Evolutionary conservation across 2,888 invertebrate genomes (phyloP).

Genomic region (Metacarcinus magister): DNA sequence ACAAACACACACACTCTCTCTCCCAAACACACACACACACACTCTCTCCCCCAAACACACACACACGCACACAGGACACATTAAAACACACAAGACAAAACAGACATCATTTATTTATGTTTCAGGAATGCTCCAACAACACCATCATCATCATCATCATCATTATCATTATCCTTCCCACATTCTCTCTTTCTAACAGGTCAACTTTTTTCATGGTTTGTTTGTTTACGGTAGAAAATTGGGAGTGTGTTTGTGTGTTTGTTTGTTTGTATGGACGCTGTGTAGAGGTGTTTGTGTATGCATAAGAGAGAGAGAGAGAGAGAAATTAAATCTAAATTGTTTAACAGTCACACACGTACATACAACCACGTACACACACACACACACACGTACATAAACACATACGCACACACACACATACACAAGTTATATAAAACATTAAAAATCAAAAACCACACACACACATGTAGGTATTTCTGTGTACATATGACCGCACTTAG

Average conservation of each 20-base stretch:
- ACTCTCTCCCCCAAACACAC: not conserved
- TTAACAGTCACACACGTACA: not conserved
- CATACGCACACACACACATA: not conserved
- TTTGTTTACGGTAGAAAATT: not conserved
- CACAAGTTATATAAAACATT: not conserved
- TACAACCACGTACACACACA: not conserved
- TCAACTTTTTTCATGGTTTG: not conserved
- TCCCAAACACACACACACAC: too few species aligned
- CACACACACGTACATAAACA: not conserved
- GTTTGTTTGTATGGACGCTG: too few species aligned
- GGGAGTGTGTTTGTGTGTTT: not conserved
- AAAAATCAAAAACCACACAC: not conserved
- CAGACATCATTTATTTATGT: not conserved
- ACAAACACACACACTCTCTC: too few species aligned
- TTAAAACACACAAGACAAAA: not conserved
- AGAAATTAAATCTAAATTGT: not conserved
- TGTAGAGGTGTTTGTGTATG: not conserved
- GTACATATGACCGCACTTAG: not conserved
- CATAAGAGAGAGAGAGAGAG: not conserved
- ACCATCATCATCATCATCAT: constrained; percentile 3
- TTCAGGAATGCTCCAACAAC: not conserved
- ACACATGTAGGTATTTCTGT: not conserved
- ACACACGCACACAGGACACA: not conserved
- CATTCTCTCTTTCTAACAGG: not conserved
- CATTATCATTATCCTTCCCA: not conserved